A percentile compares a stretch with the other conserved stretches of the same genome.
These are phyloP conservation scores for Mayetiola destructor DNA, from an alignment of 2,888 invertebrate genomes.

Conservation along the genomic window DNA sequence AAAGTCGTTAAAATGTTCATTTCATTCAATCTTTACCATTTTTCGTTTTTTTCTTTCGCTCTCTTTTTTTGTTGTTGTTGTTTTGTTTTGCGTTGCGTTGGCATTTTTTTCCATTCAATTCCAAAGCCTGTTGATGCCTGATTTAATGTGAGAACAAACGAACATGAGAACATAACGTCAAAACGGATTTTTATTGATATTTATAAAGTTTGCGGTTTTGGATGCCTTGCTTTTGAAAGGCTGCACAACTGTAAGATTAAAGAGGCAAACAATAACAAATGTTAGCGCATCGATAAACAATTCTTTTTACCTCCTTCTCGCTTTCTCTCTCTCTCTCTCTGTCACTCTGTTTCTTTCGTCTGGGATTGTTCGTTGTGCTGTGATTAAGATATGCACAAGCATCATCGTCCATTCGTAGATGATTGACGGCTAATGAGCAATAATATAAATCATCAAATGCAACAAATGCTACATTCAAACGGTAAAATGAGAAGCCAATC, in stretches of 20 bases:
- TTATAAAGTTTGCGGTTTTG: slow-evolving; percentile 9
- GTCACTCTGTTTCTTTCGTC: too few species aligned
- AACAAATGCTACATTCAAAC: not conserved
- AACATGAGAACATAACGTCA: slow-evolving; percentile 4
- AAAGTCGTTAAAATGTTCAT: not conserved
- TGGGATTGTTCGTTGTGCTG: too few species aligned
- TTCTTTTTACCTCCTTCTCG: too few species aligned
- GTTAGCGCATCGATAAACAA: too few species aligned
- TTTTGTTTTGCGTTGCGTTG: not conserved
- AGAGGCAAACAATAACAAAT: not conserved
- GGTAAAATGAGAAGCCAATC: slow-evolving; percentile 11
- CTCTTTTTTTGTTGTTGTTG: not conserved
- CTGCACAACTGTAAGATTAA: slow-evolving; percentile 5
- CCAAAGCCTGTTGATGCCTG: too few species aligned
- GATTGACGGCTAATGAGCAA: slow-evolving; percentile 13
- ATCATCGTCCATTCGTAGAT: too few species aligned
- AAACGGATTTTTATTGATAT: slow-evolving; percentile 1
- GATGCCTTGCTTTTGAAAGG: slow-evolving; percentile 7
- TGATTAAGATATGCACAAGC: slow-evolving; percentile 11
- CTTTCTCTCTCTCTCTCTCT: too few species aligned
- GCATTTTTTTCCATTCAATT: not conserved
- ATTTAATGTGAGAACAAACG: not conserved
- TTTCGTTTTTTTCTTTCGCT: not conserved
- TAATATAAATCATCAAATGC: too few species aligned
- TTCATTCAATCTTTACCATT: not conserved